phyloP scores from a whole-genome alignment of 2,888 invertebrate species.

The Phyllotreta striolata region DNA sequence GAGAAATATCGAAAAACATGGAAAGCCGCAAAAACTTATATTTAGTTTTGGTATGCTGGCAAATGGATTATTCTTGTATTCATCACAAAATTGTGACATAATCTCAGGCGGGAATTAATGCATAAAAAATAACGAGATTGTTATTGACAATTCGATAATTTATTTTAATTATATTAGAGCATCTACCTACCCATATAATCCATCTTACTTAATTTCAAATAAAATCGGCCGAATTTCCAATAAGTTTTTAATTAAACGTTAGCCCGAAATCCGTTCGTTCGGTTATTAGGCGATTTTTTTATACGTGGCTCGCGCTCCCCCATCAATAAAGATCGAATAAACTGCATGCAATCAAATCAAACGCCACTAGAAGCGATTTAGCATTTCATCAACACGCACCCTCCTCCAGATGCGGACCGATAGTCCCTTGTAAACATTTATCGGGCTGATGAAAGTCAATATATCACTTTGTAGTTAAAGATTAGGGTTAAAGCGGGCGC shows the following conservation, averaged over 20 bases:
- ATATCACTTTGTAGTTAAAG: constrained; percentile 42
- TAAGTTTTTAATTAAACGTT: background rate
- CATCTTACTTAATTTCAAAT: too few species aligned
- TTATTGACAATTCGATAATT: background rate
- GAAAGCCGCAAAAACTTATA: constrained; percentile 40
- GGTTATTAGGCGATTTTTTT: constrained; percentile 2
- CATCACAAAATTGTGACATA: background rate
- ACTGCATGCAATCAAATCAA: constrained; percentile 40
- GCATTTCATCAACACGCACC: constrained; percentile 41
- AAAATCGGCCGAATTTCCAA: background rate
- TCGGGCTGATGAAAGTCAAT: constrained; percentile 50
- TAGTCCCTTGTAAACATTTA: constrained; percentile 44
- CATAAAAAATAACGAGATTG: background rate
- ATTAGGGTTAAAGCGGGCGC: constrained; percentile 25
- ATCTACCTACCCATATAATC: too few species aligned
- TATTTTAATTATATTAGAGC: too few species aligned
- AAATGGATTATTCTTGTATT: constrained; percentile 34
- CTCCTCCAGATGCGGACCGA: constrained; percentile 30
- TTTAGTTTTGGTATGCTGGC: constrained; percentile 35
- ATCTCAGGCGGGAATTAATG: background rate
- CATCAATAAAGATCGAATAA: constrained; percentile 35
- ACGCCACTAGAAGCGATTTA: constrained; percentile 39
- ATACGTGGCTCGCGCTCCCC: background rate
- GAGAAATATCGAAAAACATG: background rate
- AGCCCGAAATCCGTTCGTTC: background rate